Evolutionary conservation across 2,113 vertebrate species (phyloP), one percentile per base, ranked within the genome.

Genomic region (Eonycteris spelaea): DNA sequence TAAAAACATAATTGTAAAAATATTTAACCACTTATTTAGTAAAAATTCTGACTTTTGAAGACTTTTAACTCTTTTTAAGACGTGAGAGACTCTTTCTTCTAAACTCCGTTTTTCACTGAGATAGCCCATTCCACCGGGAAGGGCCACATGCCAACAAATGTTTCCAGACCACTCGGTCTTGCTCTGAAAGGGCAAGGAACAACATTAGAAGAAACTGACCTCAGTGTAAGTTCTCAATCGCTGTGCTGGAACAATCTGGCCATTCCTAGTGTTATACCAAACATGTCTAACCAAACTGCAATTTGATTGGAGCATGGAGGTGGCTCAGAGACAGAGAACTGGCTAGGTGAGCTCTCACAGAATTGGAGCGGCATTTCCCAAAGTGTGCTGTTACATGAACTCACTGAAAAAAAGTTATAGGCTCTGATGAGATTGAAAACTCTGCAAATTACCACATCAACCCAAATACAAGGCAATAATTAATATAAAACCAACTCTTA

Each of bases 181-280:
- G 16, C 18, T 86, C 45, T 51, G 63, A 90, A 85, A 85, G 35
- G 59, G 33, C 3, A 4, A 67, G 43, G 77, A 7, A 18, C 22
- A 10, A 6, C 38, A 21, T 70, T 28, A 89, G 84, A 93, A 43
- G 96, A 97, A 97, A 75, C 43, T 26, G 28, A 43, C 38, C 74
- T 21, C 19, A 70, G 40, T 15, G 5, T 63, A 19, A 53, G 70
- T 26, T 28, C 86, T 21, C 22, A 9, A 7, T 70, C 28, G 85
- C 40, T 75, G 1, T 35, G n/a, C 40, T 78, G 10, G 53, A 38
- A 35, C 2, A 1, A 24, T 35, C 67, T 74, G 30, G 24, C 24
- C 67, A 14, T 6, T 40, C 43, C 43, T 35, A 61, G 48, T 30
- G 51, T 61, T 24, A 43, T 14, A 38, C 10, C 10, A 24, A 35